Percentiles rank a stretch among this genome's conserved stretches.
These are phyloP conservation scores for Tylochromis polylepis DNA, from an alignment of 2,113 vertebrate species.

Conservation along the genomic window DNA sequence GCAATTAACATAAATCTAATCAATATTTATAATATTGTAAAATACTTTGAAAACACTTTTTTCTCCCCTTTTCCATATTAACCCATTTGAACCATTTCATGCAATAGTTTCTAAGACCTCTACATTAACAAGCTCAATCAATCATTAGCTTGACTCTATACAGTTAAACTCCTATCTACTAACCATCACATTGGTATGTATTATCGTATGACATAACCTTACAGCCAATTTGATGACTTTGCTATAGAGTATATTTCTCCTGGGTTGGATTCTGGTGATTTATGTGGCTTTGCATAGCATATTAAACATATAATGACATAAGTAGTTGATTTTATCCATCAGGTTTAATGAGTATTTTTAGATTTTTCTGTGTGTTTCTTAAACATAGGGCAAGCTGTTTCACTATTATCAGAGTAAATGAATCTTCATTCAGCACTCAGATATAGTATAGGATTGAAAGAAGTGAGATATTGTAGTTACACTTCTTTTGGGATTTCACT, in stretches of 20 bases:
- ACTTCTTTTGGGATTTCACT: background rate
- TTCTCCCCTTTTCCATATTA: background rate
- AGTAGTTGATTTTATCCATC: background rate
- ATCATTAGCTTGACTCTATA: background rate
- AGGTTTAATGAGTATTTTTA: background rate
- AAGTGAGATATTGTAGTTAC: background rate
- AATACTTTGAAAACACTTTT: background rate
- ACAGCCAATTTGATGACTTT: background rate
- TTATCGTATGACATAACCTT: background rate
- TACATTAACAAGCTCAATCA: background rate
- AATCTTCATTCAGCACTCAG: background rate
- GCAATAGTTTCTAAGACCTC: background rate
- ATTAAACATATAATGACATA: background rate
- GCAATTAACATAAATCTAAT: background rate
- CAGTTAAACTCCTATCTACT: background rate
- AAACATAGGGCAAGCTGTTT: background rate
- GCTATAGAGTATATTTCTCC: background rate
- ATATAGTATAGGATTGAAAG: background rate
- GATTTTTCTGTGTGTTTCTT: background rate
- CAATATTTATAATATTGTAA: background rate
- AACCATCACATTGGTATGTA: background rate
- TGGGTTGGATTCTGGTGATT: background rate
- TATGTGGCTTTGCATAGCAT: background rate
- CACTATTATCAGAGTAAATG: background rate
- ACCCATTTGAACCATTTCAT: background rate